phyloP scores from a whole-genome alignment of 2,113 vertebrate genomes.

The Tetraodon nigroviridis region DNA sequence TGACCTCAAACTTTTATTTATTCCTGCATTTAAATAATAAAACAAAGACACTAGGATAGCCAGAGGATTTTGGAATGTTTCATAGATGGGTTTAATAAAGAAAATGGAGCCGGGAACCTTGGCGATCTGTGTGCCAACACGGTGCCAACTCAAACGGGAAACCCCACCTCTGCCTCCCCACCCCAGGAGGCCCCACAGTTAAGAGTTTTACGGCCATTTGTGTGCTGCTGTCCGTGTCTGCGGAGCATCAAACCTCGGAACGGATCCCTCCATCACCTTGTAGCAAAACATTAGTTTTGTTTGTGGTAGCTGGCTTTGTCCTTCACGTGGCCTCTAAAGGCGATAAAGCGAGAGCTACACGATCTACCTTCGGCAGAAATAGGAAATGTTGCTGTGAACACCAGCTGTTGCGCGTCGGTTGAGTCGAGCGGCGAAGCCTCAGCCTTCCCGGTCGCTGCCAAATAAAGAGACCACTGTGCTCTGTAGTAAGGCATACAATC shows the following conservation, averaged over 20 bases:
- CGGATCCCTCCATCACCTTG: slow-evolving; percentile 31
- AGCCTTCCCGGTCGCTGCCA: slow-evolving; percentile 73
- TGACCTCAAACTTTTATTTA: slow-evolving; percentile 29
- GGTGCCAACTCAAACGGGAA: no score
- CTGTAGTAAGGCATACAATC: slow-evolving; percentile 34
- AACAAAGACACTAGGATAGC: slow-evolving; percentile 61
- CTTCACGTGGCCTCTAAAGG: slow-evolving; percentile 89
- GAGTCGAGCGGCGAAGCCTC: slow-evolving; percentile 64
- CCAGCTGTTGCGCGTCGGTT: slow-evolving; percentile 82
- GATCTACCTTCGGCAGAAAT: slow-evolving; percentile 84
- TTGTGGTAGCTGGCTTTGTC: slow-evolving; percentile 80
- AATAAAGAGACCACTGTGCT: slow-evolving; percentile 72
- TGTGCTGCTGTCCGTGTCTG: slow-evolving; percentile 1
- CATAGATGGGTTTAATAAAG: no score
- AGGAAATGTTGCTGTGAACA: slow-evolving; percentile 82
- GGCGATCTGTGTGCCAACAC: no score
- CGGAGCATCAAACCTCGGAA: slow-evolving; percentile 20
- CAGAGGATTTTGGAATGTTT: slow-evolving; percentile 34
- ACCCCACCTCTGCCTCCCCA: no score
- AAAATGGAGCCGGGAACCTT: no score
- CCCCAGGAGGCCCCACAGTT: background rate
- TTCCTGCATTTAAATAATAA: slow-evolving; percentile 47
- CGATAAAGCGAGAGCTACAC: slow-evolving; percentile 91
- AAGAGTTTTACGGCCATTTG: slow-evolving; percentile 1
- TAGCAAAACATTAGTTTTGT: slow-evolving; percentile 85